Conservation (phyloP, 2,113 vertebrate genomes). For the Barbus barbus region DNA sequence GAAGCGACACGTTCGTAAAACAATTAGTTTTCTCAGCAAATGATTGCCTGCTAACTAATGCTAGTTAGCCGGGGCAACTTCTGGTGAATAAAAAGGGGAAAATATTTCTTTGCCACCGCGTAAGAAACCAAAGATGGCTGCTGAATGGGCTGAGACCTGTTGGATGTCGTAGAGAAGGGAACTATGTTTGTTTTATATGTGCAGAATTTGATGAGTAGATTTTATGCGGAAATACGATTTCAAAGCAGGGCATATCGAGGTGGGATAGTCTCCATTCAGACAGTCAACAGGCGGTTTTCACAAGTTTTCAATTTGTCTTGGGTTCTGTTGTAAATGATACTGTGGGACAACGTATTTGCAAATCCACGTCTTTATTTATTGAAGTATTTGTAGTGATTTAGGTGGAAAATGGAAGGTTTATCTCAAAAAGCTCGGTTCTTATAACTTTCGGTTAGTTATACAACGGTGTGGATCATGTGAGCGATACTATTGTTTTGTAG, state of each 20-base stretch:
- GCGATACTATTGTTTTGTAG: neutral
- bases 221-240: neutral
- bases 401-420: neutral
- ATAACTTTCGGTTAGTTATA: neutral
- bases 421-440: neutral
- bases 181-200: neutral
- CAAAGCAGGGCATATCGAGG: neutral
- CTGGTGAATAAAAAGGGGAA: neutral
- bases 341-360: neutral
- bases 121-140: constrained; percentile 20
- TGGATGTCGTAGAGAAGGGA: neutral
- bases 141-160: neutral
- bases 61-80: constrained; percentile 30
- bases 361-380: neutral
- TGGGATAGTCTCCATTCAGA: neutral
- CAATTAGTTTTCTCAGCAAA: neutral
- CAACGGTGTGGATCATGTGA: neutral
- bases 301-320: neutral
- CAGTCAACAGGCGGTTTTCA: constrained; percentile 14
- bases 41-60: constrained; percentile 4
- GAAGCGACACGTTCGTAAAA: neutral
- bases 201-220: neutral
- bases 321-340: neutral
- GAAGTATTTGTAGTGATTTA: neutral
- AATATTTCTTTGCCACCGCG: neutral